Conservation (phyloP, 1,140 invertebrate genomes). For the Pseudachorutes palmiensis region DNA sequence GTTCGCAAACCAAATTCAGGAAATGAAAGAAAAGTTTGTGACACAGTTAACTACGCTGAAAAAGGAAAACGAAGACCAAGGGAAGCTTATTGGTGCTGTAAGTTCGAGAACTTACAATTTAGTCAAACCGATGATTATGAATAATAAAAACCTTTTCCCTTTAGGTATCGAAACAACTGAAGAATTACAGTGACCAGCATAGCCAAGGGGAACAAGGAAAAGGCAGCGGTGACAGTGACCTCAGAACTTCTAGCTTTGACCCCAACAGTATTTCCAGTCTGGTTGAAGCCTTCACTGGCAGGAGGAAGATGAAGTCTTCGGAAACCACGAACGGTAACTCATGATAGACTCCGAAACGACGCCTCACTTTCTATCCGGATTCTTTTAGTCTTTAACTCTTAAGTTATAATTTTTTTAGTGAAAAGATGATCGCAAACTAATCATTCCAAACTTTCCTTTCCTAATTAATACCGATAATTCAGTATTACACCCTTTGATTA, state of each 20-base stretch:
- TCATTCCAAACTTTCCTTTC: too few species aligned
- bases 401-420: too few species aligned
- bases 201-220: background rate
- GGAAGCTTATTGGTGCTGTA: constrained; percentile 12
- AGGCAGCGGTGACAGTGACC: background rate
- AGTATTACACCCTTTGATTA: too few species aligned
- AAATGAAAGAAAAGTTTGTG: constrained; percentile 5
- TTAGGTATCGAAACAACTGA: background rate
- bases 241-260: background rate
- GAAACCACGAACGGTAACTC: background rate
- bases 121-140: background rate
- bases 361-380: too few species aligned
- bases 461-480: too few species aligned
- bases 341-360: too few species aligned
- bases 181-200: constrained; percentile 6
- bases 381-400: too few species aligned
- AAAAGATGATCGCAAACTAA: too few species aligned
- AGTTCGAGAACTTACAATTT: background rate
- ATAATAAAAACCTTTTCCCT: background rate
- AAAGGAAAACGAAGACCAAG: constrained; percentile 15
- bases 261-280: background rate
- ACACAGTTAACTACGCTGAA: background rate
- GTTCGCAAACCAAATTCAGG: background rate
- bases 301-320: background rate
- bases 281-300: background rate